Evolutionary conservation across 2,113 vertebrate genomes (phyloP).

Genomic region (Dolichallabes microphthalmus): DNA sequence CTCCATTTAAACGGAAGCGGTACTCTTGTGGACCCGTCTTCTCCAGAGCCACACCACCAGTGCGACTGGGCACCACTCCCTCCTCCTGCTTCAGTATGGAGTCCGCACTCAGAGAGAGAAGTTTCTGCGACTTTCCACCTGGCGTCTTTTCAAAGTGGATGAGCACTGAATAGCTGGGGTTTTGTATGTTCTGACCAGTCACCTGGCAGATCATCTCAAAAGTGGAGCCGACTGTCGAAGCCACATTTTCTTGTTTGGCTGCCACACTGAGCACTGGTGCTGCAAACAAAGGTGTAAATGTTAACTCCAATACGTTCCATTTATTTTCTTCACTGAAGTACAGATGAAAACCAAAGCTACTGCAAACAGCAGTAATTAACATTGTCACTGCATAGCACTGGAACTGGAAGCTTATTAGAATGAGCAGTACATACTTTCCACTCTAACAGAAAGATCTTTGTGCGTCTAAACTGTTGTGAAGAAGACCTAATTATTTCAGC

Average conservation of each 20-base stretch:
- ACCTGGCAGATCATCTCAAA: slow-evolving; percentile 93
- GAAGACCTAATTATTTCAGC: not conserved
- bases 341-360: not conserved
- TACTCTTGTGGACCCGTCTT: slow-evolving; percentile 86
- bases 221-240: slow-evolving; percentile 84
- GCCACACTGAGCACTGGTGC: slow-evolving; percentile 53
- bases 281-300: slow-evolving; percentile 29
- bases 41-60: slow-evolving; percentile 83
- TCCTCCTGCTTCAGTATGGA: slow-evolving; percentile 81
- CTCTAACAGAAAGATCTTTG: slow-evolving; percentile 25
- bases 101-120: slow-evolving; percentile 86
- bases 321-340: not conserved
- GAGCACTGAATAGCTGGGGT: slow-evolving; percentile 83
- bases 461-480: not conserved
- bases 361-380: not conserved
- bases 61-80: slow-evolving; percentile 77
- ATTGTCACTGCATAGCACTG: not conserved
- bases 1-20: slow-evolving; percentile 85
- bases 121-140: slow-evolving; percentile 70
- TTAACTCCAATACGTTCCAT: slow-evolving; percentile 6
- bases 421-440: slow-evolving; percentile 2
- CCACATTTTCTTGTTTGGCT: slow-evolving; percentile 77
- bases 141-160: slow-evolving; percentile 77
- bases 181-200: slow-evolving; percentile 81
- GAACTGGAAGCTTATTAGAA: not conserved